A percentile compares a stretch with the other conserved stretches of the same genome.
Conservation (phyloP, 2,797 vertebrate species). For the Aulostomus chinensis region DNA sequence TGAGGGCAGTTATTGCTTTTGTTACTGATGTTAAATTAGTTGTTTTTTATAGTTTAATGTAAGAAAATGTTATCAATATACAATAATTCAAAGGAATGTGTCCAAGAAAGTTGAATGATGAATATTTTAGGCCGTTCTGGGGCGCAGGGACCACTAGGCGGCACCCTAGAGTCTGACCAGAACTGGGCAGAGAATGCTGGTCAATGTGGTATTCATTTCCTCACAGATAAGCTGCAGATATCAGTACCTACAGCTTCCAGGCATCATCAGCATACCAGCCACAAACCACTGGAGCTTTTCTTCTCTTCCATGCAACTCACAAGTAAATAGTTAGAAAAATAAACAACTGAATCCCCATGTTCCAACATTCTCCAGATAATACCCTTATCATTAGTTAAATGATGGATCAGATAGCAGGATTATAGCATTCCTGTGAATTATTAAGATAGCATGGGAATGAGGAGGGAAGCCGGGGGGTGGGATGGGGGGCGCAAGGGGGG, state of each 20-base stretch:
- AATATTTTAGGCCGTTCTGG: too few species aligned
- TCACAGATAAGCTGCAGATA: conserved; percentile 68
- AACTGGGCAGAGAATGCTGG: neutral
- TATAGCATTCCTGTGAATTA: conserved; percentile 60
- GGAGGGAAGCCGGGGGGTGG: conserved; percentile 3
- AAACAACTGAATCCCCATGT: conserved; percentile 71
- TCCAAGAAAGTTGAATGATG: too few species aligned
- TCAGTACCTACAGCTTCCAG: conserved; percentile 72
- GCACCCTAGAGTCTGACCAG: conserved; percentile 28
- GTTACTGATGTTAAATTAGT: too few species aligned
- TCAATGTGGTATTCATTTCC: conserved; percentile 66
- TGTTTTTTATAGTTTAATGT: too few species aligned
- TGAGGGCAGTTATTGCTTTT: too few species aligned
- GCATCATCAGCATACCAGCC: conserved; percentile 73
- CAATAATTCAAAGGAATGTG: neutral
- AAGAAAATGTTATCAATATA: neutral
- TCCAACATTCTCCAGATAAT: conserved; percentile 74
- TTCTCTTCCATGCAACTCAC: conserved; percentile 62
- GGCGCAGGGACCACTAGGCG: conserved; percentile 47
- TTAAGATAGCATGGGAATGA: conserved; percentile 45
- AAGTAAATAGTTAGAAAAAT: conserved; percentile 75
- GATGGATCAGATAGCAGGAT: conserved; percentile 60
- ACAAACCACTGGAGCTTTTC: conserved; percentile 67
- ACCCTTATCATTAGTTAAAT: conserved; percentile 60
- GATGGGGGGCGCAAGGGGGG: neutral